Evolutionary conservation across 2,888 invertebrate species (phyloP), one percentile per base, ranked within the genome.

Genomic region (Ectemnius continuus): DNA sequence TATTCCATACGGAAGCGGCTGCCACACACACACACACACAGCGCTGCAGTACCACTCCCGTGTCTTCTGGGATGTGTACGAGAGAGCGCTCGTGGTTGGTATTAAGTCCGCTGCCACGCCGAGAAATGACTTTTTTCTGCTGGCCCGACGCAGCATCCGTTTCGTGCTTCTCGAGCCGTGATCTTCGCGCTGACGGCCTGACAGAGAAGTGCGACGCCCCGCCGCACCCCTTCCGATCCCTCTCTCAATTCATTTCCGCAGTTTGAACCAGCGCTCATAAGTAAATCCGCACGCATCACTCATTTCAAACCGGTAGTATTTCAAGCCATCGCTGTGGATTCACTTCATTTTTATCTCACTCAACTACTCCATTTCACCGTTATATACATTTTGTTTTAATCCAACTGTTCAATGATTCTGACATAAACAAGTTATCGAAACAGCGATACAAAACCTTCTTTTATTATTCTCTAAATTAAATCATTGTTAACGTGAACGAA

Each of bases 1-100:
- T 67, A 18, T 48, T 76, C 65, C 69, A 75, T 74, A 79, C 79
- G 79, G 82, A 82, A 82, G 81, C 82, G 60, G 47, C 56, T 57
- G 16, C 45, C 63, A 48, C n/a, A n/a, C n/a, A n/a, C n/a, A n/a
- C n/a, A n/a, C n/a, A n/a, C n/a, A n/a, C n/a, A n/a, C n/a, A n/a
- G 60, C 65, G 58, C 73, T n/a, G 6, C 52, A 23, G 23, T 23
- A 23, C 23, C 23, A 52, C 52, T 52, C 52, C n/a, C 67, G 36
- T 46, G 61, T 48, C 56, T 68, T 60, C 76, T 72, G 36, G 36
- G 36, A 36, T 36, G 36, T 36, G 11, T 11, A 11, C 8, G 36
- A 36, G 36, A 76, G 72, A 59, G 71, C 66, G 58, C 76, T 28
- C 23, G 28, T 47, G n/a, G 47, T 58, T 59, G 78, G 63, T 64